These are phyloP conservation scores for Microplitis manilae DNA, from an alignment of 2,888 invertebrate genomes.

Conservation along the genomic window DNA sequence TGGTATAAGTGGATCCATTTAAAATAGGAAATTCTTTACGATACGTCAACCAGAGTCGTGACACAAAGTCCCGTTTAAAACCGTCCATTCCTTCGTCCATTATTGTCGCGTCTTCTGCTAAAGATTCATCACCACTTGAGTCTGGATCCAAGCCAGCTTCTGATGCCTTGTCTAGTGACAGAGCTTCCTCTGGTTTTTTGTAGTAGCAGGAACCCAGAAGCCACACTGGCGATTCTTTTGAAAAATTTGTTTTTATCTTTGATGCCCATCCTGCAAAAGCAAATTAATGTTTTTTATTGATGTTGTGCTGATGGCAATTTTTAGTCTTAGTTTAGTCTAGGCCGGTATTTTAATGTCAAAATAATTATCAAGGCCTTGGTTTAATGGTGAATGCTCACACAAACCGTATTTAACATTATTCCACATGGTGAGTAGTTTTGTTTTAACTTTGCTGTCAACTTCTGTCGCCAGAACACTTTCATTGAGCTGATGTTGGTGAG, in stretches of 20 bases:
- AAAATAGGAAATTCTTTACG: constrained; percentile 88
- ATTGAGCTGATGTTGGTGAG: constrained; percentile 51
- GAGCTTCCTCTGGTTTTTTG: constrained; percentile 74
- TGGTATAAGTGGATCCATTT: constrained; percentile 85
- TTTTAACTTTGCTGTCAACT: constrained; percentile 85
- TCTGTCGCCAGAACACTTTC: constrained; percentile 70
- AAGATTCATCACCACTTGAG: constrained; percentile 63
- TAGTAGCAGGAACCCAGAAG: constrained; percentile 88
- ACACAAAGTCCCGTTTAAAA: constrained; percentile 87
- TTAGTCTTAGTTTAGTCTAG: background rate
- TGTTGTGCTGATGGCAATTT: background rate
- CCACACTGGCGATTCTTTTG: constrained; percentile 91
- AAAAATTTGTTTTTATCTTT: constrained; percentile 83
- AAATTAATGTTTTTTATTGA: constrained; percentile 38
- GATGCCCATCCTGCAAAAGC: constrained; percentile 79
- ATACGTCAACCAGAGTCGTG: constrained; percentile 90
- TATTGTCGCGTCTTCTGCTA: constrained; percentile 62
- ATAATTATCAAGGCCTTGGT: constrained; percentile 18
- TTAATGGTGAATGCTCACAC: constrained; percentile 53
- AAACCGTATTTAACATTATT: constrained; percentile 91
- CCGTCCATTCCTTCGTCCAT: constrained; percentile 81
- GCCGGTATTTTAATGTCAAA: constrained; percentile 4
- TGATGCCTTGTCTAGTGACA: constrained; percentile 61
- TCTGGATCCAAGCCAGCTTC: constrained; percentile 63
- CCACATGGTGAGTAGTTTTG: constrained; percentile 89